These are phyloP conservation scores for Uropsilus gracilis DNA, from an alignment of 2,113 vertebrate species.

Conservation along the genomic window DNA sequence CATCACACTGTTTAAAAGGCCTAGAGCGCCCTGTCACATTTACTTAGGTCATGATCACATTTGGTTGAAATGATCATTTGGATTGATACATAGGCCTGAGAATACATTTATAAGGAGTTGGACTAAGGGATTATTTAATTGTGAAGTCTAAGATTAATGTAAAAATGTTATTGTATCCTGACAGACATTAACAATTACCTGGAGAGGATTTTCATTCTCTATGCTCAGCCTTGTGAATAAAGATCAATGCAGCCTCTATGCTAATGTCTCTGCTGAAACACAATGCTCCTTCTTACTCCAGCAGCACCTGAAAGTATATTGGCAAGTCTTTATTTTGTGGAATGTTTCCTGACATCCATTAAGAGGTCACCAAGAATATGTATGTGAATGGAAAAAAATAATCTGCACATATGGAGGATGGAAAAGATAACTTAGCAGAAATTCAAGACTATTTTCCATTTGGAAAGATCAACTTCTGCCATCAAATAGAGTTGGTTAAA, in stretches of 20 bases:
- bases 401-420: constrained; percentile 36
- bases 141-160: not conserved
- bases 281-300: constrained; percentile 21
- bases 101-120: not conserved
- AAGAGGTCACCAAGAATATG: constrained; percentile 65
- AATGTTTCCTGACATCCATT: constrained; percentile 74
- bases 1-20: not conserved
- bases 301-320: constrained; percentile 67
- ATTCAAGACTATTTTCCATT: constrained; percentile 72
- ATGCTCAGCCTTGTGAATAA: not conserved
- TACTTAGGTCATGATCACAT: not conserved
- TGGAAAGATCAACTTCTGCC: constrained; percentile 67
- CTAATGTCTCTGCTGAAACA: not conserved
- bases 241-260: not conserved
- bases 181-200: not conserved
- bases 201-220: not conserved
- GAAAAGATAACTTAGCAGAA: constrained; percentile 66
- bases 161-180: not conserved
- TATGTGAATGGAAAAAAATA: constrained; percentile 65
- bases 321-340: constrained; percentile 62
- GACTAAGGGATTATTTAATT: not conserved
- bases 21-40: not conserved
- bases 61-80: not conserved
- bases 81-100: not conserved
- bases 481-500: constrained; percentile 41